These are phyloP conservation scores for Ephydatia muelleri DNA, from an alignment of 37 sponge, comb jelly and placozoan species.

Conservation along the genomic window DNA sequence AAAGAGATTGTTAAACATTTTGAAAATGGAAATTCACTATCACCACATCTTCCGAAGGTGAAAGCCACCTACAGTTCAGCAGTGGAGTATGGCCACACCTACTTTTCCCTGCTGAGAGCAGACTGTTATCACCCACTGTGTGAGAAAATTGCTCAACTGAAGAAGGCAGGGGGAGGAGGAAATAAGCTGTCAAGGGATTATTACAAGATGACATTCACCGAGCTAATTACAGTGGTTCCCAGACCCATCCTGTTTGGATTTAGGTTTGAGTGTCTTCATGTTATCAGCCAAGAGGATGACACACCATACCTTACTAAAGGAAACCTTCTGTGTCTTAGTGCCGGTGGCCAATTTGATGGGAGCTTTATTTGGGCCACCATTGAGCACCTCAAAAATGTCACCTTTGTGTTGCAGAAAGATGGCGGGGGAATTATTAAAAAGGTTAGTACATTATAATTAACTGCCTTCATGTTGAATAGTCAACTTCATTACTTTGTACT, in stretches of 20 bases:
- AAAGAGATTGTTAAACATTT: neutral
- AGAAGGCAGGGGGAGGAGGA: neutral
- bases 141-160: neutral
- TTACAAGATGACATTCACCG: neutral
- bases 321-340: constrained; percentile 14
- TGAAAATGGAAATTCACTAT: neutral
- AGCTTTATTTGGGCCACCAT: constrained; percentile 17
- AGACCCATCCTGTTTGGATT: neutral
- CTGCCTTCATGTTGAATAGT: too few relatives aligned
- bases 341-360: neutral
- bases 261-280: neutral
- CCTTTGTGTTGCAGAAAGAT: too few relatives aligned
- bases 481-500: too few relatives aligned
- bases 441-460: too few relatives aligned
- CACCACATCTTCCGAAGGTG: constrained; percentile 3
- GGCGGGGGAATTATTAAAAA: too few relatives aligned
- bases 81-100: constrained; percentile 26
- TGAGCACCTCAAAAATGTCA: neutral
- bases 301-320: neutral
- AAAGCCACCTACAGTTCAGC: constrained; percentile 5
- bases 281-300: neutral
- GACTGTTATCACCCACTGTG: constrained; percentile 15
- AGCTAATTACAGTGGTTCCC: neutral
- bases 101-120: constrained; percentile 20
- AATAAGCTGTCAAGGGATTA: neutral